Percentiles rank a stretch among this genome's conserved stretches.
Evolutionary conservation across 2,113 vertebrate genomes (phyloP).

Genomic region (Antechinus flavipes): DNA sequence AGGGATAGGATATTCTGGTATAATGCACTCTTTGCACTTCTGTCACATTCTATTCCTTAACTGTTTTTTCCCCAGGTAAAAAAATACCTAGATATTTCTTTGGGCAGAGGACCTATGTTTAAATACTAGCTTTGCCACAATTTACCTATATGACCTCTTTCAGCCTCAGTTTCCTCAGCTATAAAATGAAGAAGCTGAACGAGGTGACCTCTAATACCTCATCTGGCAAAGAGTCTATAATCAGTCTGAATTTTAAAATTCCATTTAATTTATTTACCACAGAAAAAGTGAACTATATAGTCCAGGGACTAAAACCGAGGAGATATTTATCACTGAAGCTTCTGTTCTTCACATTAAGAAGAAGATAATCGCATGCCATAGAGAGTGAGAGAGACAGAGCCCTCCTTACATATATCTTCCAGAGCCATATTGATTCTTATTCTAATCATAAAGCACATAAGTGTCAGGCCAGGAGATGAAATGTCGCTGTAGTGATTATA

Average conservation of each 20-base stretch:
- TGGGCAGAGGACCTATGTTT: background rate
- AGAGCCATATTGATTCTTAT: slow-evolving; percentile 13
- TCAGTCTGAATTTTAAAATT: slow-evolving; percentile 31
- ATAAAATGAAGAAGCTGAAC: background rate
- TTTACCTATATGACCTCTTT: background rate
- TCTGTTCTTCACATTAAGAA: slow-evolving; percentile 23
- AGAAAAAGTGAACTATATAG: slow-evolving; percentile 12
- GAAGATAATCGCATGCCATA: slow-evolving; percentile 34
- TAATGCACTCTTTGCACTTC: background rate
- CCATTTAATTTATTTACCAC: slow-evolving; percentile 34
- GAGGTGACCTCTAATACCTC: background rate
- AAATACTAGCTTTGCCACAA: background rate
- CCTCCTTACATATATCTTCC: slow-evolving; percentile 13
- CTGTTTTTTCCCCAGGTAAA: background rate
- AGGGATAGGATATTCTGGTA: background rate
- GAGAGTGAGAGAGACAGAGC: background rate
- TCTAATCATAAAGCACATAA: slow-evolving; percentile 39
- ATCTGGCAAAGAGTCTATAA: background rate
- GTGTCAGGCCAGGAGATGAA: slow-evolving; percentile 35
- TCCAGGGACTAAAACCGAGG: slow-evolving; percentile 12
- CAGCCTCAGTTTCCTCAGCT: background rate
- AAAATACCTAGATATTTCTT: background rate
- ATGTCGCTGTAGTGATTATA: slow-evolving; percentile 22
- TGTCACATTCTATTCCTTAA: background rate
- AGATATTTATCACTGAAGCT: background rate